Evolutionary conservation across 2,797 vertebrate species (phyloP).

Genomic region (Pangasius krempfi): DNA sequence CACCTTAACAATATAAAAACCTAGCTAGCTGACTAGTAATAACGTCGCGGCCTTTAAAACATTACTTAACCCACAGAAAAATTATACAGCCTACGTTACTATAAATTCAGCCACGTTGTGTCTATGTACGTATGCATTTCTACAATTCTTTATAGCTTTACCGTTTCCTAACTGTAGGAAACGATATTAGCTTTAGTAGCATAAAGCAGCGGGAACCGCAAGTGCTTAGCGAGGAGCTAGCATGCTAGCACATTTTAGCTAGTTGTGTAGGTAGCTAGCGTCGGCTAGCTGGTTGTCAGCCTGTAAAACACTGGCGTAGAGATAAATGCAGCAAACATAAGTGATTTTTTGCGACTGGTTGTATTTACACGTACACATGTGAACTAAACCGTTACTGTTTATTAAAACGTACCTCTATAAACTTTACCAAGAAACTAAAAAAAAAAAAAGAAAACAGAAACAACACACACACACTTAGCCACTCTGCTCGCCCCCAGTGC

Average conservation of each 20-base stretch:
- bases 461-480: neutral
- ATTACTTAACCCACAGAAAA: neutral
- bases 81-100: neutral
- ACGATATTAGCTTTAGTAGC: neutral
- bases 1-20: neutral
- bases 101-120: neutral
- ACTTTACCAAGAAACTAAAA: neutral
- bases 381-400: neutral
- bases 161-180: neutral
- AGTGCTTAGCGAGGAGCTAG: neutral
- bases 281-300: neutral
- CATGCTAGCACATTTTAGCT: slow-evolving; percentile 13
- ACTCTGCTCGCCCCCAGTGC: neutral
- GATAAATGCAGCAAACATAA: neutral
- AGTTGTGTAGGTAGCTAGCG: neutral
- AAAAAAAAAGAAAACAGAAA: neutral
- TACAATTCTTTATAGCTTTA: too few species aligned
- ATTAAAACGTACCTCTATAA: neutral
- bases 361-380: neutral
- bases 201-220: slow-evolving; percentile 16
- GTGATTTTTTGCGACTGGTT: neutral
- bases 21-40: too few species aligned
- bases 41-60: neutral
- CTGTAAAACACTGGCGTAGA: neutral
- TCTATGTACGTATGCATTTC: neutral